Evolutionary conservation across 2,113 vertebrate genomes (phyloP).

Genomic region (Gopherus evgoodei): DNA sequence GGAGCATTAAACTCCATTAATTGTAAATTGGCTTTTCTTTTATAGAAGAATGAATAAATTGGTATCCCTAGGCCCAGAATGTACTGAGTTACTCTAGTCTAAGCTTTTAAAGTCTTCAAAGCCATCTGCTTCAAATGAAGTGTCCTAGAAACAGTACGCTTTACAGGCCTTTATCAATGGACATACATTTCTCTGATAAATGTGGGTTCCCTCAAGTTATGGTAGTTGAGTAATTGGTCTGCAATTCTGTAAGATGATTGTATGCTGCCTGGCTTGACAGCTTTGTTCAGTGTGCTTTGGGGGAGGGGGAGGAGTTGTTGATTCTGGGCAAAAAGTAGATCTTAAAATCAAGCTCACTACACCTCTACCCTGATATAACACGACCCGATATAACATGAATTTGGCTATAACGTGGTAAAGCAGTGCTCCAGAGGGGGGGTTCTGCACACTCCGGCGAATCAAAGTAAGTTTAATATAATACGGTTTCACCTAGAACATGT

Average conservation of each 20-base stretch:
- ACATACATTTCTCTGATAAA: not conserved
- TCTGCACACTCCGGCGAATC: no score
- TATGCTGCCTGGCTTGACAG: not conserved
- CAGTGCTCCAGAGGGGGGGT: no score
- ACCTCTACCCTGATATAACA: no score
- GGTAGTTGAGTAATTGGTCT: not conserved
- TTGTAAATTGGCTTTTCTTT: not conserved
- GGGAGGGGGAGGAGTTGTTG: not conserved
- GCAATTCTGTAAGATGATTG: not conserved
- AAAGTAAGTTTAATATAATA: no score
- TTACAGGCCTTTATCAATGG: not conserved
- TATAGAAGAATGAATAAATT: fast-evolving
- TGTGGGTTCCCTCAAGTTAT: fast-evolving
- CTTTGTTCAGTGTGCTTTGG: not conserved
- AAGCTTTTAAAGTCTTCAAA: not conserved
- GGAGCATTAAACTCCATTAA: not conserved
- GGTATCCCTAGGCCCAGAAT: fast-evolving
- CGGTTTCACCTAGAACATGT: no score
- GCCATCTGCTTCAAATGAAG: not conserved
- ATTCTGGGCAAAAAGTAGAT: not conserved
- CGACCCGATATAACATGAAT: no score
- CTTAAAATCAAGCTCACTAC: not conserved
- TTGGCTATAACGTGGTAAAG: no score
- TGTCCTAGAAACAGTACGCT: not conserved
- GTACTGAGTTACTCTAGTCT: not conserved